Percentiles rank a stretch among this genome's conserved stretches.
These are phyloP conservation scores for Diarsia mendica DNA, from an alignment of 2,888 invertebrate genomes.

Conservation along the genomic window DNA sequence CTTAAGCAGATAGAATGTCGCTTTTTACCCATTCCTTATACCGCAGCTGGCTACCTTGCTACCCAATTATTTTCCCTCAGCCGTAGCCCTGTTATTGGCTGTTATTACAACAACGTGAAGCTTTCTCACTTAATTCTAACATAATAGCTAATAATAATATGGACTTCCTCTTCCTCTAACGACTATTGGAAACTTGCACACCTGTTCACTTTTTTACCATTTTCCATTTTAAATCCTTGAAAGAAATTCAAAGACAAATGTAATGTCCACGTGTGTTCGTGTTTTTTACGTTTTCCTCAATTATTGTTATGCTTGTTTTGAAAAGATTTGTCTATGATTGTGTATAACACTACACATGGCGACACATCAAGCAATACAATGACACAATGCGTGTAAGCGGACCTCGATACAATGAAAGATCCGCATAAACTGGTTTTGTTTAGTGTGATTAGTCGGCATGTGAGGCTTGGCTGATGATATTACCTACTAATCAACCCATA, in stretches of 20 bases:
- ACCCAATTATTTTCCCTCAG: conserved; percentile 34
- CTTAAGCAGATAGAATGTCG: too few species aligned
- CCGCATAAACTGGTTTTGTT: too few species aligned
- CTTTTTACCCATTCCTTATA: background rate
- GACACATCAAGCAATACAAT: too few species aligned
- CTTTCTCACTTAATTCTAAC: conserved; percentile 19
- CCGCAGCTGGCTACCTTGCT: conserved; percentile 32
- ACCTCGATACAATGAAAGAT: too few species aligned
- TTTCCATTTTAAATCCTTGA: background rate
- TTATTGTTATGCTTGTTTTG: background rate
- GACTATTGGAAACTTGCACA: conserved; percentile 31
- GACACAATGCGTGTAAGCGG: too few species aligned
- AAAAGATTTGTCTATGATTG: background rate
- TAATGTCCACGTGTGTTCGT: too few species aligned
- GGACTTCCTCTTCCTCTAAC: conserved; percentile 17
- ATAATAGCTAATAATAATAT: conserved; percentile 24
- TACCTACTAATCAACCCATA: background rate
- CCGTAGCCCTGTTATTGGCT: background rate
- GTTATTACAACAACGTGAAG: conserved; percentile 33
- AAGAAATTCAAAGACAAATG: background rate
- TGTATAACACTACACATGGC: background rate
- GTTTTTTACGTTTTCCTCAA: conserved; percentile 14
- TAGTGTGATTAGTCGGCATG: too few species aligned
- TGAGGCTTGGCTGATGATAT: too few species aligned
- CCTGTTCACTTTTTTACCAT: conserved; percentile 28